Percentiles rank a stretch among this genome's conserved stretches.
phyloP scores from a whole-genome alignment of 1,140 invertebrate genomes.

The Holotrichia oblita region DNA sequence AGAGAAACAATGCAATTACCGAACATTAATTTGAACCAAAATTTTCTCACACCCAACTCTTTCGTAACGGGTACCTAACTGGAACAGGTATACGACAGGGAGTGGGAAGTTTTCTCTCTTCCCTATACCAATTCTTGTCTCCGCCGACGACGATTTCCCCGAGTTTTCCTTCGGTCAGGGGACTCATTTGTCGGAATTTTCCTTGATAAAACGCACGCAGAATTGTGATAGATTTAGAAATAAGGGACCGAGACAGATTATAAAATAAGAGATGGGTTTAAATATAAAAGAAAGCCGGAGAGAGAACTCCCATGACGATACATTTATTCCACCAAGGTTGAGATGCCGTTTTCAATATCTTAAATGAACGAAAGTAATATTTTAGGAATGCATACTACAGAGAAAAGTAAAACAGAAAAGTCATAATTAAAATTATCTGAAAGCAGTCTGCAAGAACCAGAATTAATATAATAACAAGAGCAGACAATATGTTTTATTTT shows the following conservation, averaged over 20 bases:
- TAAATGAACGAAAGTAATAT: slow-evolving; percentile 20
- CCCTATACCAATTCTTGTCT: background rate
- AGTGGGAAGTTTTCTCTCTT: slow-evolving; percentile 2
- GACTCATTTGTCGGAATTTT: slow-evolving; percentile 58
- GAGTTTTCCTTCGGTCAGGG: slow-evolving; percentile 42
- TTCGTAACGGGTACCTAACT: background rate
- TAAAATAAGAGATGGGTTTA: slow-evolving; percentile 58
- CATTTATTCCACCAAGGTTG: slow-evolving; percentile 22
- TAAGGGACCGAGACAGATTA: slow-evolving; percentile 58
- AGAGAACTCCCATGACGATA: slow-evolving; percentile 8
- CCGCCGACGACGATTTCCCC: background rate
- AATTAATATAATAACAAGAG: too few relatives aligned
- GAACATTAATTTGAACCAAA: slow-evolving; percentile 36
- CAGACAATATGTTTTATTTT: too few relatives aligned
- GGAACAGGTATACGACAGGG: slow-evolving; percentile 5
- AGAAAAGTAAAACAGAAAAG: background rate
- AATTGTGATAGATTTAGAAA: slow-evolving; percentile 60
- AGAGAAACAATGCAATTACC: slow-evolving; percentile 36
- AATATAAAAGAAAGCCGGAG: slow-evolving; percentile 45
- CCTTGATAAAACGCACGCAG: slow-evolving; percentile 59
- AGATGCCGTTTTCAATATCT: slow-evolving; percentile 5
- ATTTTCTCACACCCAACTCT: slow-evolving; percentile 33
- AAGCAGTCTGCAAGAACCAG: background rate
- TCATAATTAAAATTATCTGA: background rate
- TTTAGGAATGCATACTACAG: background rate